Evolutionary conservation across 2,113 vertebrate species (phyloP), one percentile per base, ranked within the genome.

Genomic region (Xiphias gladius): DNA sequence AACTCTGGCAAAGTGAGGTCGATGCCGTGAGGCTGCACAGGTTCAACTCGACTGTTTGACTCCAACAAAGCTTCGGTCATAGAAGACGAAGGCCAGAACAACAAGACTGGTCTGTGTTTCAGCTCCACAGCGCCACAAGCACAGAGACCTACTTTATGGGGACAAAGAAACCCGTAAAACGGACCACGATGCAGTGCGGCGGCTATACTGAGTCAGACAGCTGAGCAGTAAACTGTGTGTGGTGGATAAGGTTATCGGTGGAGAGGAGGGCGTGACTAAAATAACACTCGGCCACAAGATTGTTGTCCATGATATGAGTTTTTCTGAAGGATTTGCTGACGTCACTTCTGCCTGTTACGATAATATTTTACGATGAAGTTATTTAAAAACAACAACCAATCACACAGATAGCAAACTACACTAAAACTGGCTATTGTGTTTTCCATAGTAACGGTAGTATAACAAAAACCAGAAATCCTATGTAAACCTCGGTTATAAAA

Each of bases 91-190:
- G 50, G 20, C n/a, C 13, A 28, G 0, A 46, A 63, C 67, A 79
- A 84, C 82, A 28, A 30, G 32, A 16, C 32, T n/a, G n/a, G n/a
- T n/a, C n/a, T n/a, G n/a, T n/a, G n/a, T n/a, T n/a, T n/a, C n/a
- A n/a, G n/a, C n/a, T n/a, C n/a, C 11, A 5, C 62, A 55, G 77
- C 85, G 82, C 74, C 26, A n/a, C 19, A 16, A 9, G 55, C 39
- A 76, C 63, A 84, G 12, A 69, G 61, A 14, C 35, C 4, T 55
- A 52, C 78, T 82, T 84, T 79, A 68, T 82, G 73, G 24, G 70
- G 26, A 61, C 62, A 24, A 28, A 58, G 46, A 41, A 26, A 12
- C 0, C 62, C 35, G 64, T 0, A 6, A 78, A 48, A 37, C 9
- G 2, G 32, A 16, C 82, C 82, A 82, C 46, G 28, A 39, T 71